phyloP scores from a whole-genome alignment of 2,113 vertebrate species.

The Trogon melanurus region DNA sequence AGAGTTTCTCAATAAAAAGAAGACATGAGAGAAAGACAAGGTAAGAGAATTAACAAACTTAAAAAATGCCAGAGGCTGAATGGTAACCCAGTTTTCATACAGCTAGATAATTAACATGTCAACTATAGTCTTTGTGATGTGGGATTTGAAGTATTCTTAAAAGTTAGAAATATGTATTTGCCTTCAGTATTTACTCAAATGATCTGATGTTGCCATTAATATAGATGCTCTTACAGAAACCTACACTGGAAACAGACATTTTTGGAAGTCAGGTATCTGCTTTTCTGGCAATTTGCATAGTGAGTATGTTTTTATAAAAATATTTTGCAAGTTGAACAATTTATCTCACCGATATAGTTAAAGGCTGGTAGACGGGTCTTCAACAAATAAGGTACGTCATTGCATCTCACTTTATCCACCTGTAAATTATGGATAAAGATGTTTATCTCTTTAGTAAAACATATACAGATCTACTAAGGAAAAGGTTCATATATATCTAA shows the following conservation, averaged over 20 bases:
- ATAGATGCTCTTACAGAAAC: not conserved
- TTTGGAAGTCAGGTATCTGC: not conserved
- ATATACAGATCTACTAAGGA: not conserved
- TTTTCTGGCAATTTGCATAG: not conserved
- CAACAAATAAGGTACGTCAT: not conserved
- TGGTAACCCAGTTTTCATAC: conserved; percentile 5
- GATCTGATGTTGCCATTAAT: not conserved
- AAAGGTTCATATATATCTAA: not conserved
- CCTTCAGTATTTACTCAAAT: not conserved
- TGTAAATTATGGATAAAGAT: not conserved
- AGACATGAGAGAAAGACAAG: not conserved
- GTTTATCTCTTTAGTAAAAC: not conserved
- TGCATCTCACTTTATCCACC: not conserved
- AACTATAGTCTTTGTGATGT: not conserved
- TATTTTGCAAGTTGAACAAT: not conserved
- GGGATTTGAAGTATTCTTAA: not conserved
- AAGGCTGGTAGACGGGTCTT: not conserved
- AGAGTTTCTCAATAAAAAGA: not conserved
- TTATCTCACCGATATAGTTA: not conserved
- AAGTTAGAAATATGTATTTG: conserved; percentile 22
- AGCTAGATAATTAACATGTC: not conserved
- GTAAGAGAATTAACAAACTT: conserved; percentile 10
- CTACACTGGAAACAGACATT: not conserved
- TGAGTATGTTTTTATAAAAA: not conserved
- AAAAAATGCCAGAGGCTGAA: not conserved